These are phyloP conservation scores for Amblyraja radiata DNA, from an alignment of 2,797 vertebrate species.

Conservation along the genomic window DNA sequence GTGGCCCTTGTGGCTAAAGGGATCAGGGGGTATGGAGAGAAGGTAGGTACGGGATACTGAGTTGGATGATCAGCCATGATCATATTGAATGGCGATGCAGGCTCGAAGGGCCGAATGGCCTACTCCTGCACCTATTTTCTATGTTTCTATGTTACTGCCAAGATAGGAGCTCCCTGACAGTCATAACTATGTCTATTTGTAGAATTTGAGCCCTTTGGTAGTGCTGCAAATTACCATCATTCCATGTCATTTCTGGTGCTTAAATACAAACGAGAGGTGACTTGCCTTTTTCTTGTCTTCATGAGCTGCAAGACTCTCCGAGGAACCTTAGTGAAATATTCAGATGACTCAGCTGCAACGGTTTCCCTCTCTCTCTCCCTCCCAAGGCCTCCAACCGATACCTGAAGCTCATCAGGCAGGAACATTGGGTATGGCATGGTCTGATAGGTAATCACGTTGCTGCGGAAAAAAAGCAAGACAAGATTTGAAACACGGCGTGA, in stretches of 20 bases:
- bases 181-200: neutral
- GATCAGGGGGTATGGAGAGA: no score
- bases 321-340: neutral
- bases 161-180: neutral
- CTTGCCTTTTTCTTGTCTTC: constrained; percentile 17
- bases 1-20: no score
- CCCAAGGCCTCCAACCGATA: neutral
- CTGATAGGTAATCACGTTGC: constrained; percentile 17
- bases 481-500: neutral
- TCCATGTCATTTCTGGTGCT: neutral
- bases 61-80: no score
- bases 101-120: no score
- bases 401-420: neutral
- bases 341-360: neutral
- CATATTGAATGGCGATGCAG: no score
- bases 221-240: neutral
- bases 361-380: neutral
- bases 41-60: no score
- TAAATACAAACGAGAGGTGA: neutral
- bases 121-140: no score
- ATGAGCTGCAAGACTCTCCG: neutral
- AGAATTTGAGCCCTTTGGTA: neutral
- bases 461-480: neutral
- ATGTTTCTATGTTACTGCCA: no score
- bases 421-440: constrained; percentile 1